Base-by-base conservation (phyloP, 2,888 invertebrate genomes). In the Cataglyphis cursor region DNA sequence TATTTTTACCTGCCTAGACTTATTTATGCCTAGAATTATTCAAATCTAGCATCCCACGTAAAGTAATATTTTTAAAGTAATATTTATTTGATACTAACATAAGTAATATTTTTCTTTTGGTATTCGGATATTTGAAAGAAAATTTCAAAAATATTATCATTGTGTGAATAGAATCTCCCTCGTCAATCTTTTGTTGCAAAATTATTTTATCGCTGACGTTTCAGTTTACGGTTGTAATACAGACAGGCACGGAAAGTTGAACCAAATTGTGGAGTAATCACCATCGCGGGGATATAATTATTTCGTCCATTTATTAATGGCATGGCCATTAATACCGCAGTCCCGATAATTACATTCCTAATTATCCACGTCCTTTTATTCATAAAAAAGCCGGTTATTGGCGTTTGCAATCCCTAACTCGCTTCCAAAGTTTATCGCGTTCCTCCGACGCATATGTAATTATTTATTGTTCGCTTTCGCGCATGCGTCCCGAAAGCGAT, bases 221-320 rank as follows among this genome's bases (percentile, higher is more conserved):
- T 54, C 18, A 72, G 10, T 1, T 54, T 38, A 12, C n/a, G 48
- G 28, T n/a, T 31, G 3, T 24, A 9, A 57, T n/a, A 18, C 6
- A 28, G 6, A 24, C 5, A 24, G 10, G 12, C 38, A 24, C 6
- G 5, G 31, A 3, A 31, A 24, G n/a, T 28, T 12, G 38, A 59
- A 59, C 15, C 28, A 59, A 59, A 15, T 28, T 59, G 12, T 59
- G 28, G 15, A 28, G 15, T 9, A 12, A 18, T 62, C 9, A 12
- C 28, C 4, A 2, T 62, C 28, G 64, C 31, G 41, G n/a, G 28
- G 28, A n/a, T 48, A 28, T 41, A 62, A 44, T 62, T 73, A 65
- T 51, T n/a, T 38, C 12, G 38, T n/a, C 35, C 38, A 66, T 66
- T 51, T 75, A 65, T 15, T 64, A 74, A 74, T 62, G 44, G 44